A percentile compares a stretch with the other conserved stretches of the same genome.
phyloP scores from a whole-genome alignment of 2,797 vertebrate species.

The Sebastes matsubarae region DNA sequence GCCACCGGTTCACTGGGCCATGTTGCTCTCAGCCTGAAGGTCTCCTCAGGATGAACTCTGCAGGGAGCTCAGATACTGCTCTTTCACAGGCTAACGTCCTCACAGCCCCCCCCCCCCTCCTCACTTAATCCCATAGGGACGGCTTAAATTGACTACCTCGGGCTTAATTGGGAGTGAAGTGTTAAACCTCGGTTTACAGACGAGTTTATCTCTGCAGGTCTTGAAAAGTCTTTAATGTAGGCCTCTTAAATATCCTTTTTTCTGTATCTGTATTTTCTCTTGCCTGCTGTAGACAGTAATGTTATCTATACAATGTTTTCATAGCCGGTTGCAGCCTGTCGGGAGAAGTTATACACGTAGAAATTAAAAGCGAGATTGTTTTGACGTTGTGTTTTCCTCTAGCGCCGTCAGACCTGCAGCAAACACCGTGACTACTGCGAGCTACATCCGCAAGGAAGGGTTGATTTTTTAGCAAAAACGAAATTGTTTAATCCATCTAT shows the following conservation, averaged over 20 bases:
- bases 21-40: conserved; percentile 16
- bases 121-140: conserved; percentile 34
- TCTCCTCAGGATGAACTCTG: conserved; percentile 17
- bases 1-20: not conserved
- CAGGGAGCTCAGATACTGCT: conserved; percentile 36
- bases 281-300: not conserved
- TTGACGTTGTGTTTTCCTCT: not conserved
- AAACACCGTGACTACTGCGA: not conserved
- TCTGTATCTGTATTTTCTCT: no score
- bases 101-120: not conserved
- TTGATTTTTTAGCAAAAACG: no score
- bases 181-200: conserved; percentile 30
- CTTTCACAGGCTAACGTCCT: conserved; percentile 32
- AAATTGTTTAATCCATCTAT: not conserved
- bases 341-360: not conserved
- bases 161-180: conserved; percentile 49
- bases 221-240: not conserved
- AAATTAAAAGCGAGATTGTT: not conserved
- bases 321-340: not conserved
- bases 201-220: not conserved
- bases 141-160: conserved; percentile 29
- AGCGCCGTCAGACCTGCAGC: not conserved
- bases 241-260: not conserved
- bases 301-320: not conserved
- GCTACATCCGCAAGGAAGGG: not conserved